A percentile compares a stretch with the other conserved stretches of the same genome.
These are phyloP conservation scores for Enteromius anoplus DNA, from an alignment of 2,797 vertebrate species.

Conservation along the genomic window DNA sequence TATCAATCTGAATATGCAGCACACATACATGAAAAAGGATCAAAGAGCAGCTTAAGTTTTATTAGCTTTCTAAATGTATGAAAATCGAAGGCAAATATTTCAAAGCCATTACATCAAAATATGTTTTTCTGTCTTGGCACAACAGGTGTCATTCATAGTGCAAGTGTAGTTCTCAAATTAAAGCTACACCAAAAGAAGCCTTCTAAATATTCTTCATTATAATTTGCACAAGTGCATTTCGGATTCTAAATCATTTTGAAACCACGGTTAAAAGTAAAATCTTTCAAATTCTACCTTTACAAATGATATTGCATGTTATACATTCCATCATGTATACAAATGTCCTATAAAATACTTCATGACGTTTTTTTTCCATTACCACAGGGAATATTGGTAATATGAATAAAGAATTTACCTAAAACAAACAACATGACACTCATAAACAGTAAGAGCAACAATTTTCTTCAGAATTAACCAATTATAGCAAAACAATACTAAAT, in stretches of 20 bases:
- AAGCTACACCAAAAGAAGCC: not conserved
- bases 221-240: not conserved
- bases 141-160: constrained; percentile 1
- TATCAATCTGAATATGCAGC: not conserved
- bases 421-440: not conserved
- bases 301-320: not conserved
- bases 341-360: not conserved
- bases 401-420: not conserved
- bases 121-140: constrained; percentile 12
- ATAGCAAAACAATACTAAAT: not conserved
- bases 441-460: not conserved
- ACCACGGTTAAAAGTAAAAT: not conserved
- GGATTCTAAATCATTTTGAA: not conserved
- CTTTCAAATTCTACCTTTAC: not conserved
- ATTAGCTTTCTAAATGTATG: not conserved
- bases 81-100: not conserved
- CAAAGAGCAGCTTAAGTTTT: not conserved
- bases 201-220: not conserved
- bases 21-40: not conserved
- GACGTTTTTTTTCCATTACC: not conserved
- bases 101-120: not conserved
- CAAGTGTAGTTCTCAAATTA: not conserved
- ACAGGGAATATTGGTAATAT: not conserved
- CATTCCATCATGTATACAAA: not conserved
- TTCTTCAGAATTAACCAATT: not conserved